Conservation (phyloP, 2,797 vertebrate species). For the Takifugu ocellatus region DNA sequence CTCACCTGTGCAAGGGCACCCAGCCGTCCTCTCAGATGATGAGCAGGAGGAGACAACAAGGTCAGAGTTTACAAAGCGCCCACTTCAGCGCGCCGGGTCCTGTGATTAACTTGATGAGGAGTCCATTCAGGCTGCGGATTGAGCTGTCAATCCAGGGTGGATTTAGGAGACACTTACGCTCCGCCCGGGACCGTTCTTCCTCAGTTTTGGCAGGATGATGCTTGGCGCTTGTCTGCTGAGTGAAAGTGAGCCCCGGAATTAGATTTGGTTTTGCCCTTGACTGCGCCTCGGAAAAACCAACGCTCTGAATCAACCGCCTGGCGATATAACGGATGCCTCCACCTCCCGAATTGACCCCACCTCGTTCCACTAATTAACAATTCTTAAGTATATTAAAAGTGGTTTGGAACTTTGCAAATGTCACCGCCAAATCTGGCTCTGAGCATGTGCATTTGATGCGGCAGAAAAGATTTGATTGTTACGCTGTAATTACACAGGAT, state of each 20-base stretch:
- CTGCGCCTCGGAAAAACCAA: conserved; percentile 7
- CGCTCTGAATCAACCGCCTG: conserved; percentile 17
- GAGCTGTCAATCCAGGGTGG: conserved; percentile 7
- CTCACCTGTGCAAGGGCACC: too few relatives aligned
- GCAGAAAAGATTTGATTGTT: conserved; percentile 25
- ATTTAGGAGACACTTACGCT: conserved; percentile 24
- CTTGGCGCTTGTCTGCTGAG: conserved; percentile 19
- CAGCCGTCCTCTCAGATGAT: conserved; percentile 23
- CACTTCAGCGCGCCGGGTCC: conserved; percentile 12
- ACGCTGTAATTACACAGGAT: conserved; percentile 23
- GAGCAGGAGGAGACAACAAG: conserved; percentile 18
- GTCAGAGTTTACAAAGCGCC: conserved; percentile 23
- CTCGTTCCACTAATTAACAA: conserved; percentile 33
- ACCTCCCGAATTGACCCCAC: conserved; percentile 36
- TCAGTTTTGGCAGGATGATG: conserved; percentile 29
- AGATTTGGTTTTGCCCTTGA: too few relatives aligned
- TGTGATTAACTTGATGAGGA: conserved; percentile 1
- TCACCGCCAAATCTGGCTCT: conserved; percentile 26
- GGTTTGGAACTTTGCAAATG: conserved; percentile 28
- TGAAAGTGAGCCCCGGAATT: conserved; percentile 7
- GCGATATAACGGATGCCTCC: neutral
- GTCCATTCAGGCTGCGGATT: conserved; percentile 4
- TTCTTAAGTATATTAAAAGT: conserved; percentile 35
- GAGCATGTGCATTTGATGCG: conserved; percentile 18
- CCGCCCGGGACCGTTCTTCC: conserved; percentile 12